Base-by-base conservation (phyloP, 2,113 vertebrate species). In the Malurus elegans region DNA sequence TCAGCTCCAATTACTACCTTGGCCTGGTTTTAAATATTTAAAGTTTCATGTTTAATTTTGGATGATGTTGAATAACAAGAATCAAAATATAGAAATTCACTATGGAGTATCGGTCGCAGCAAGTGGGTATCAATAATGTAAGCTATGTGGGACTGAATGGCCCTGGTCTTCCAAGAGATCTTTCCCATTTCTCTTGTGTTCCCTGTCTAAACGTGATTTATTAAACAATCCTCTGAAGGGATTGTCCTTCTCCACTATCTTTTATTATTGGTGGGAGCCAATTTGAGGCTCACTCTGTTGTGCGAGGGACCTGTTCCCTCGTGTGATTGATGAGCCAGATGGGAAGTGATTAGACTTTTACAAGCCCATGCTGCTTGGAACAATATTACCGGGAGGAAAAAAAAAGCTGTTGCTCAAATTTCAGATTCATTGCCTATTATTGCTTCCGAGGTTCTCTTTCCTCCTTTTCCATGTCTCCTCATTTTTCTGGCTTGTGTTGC, bases 331-430 rank as follows among this genome's bases (percentile, higher is more conserved):
- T 97, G 94, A 96, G 64, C 74, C 18, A 56, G 96, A 93, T 86
- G 92, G 88, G 94, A 97, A 96, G 90, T 93, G 86, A 95, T 96
- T 92, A 96, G 94, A 84, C 57, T 80, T 96, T 91, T 95, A 93
- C 85, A 96, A 94, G 80, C 71, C 71, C 73, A 21, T 3, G 44
- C 56, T 74, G 89, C 96, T 97, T 96, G 85, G 69, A 97, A 94
- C 83, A 96, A 89, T 94, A 51, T 58, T 96, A 71, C 54, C 71
- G 91, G 72, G 84, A 12, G 64, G 7, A 34, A 62, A 65, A 62
- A 69, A 94, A 76, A 73, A 45, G 24, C 42, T 32, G 34, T 67
- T 92, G 42, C 88, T 80, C 76, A 90, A 44, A 90, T 73, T 79
- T 96, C 31, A 89, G n/a, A 95, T 97, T 95, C 42, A 72, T 92